phyloP scores from a whole-genome alignment of 2,888 invertebrate genomes.

The Lasiommata megera region DNA sequence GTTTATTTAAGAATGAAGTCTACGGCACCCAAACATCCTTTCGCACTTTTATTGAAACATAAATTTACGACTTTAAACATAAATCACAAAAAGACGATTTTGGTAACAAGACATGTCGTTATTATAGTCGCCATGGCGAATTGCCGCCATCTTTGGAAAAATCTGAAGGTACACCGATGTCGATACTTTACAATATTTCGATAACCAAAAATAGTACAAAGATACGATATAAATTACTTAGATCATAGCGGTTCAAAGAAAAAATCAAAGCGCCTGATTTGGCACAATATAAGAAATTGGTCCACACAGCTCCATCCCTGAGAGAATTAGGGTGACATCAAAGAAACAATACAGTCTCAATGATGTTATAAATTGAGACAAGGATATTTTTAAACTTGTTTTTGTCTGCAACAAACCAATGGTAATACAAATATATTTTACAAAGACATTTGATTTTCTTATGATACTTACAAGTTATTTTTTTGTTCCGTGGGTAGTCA shows the following conservation, averaged over 20 bases:
- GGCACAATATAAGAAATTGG: background rate
- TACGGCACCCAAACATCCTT: too few relatives aligned
- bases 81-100: too few relatives aligned
- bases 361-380: constrained; percentile 3
- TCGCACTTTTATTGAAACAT: too few relatives aligned
- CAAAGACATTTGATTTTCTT: background rate
- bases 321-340: constrained; percentile 10
- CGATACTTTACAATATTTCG: too few relatives aligned
- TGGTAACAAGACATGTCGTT: too few relatives aligned
- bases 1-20: too few relatives aligned
- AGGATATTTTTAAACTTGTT: background rate
- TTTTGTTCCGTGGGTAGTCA: background rate
- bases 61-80: too few relatives aligned
- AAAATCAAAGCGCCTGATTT: constrained; percentile 8
- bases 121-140: too few relatives aligned
- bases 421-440: background rate
- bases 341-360: constrained; percentile 7
- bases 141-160: too few relatives aligned
- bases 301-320: background rate
- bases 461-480: background rate
- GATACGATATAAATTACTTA: background rate
- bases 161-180: too few relatives aligned
- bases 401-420: background rate
- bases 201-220: background rate
- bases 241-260: background rate